Base-by-base conservation (phyloP, 2,113 vertebrate genomes). In the Chitala chitala region DNA sequence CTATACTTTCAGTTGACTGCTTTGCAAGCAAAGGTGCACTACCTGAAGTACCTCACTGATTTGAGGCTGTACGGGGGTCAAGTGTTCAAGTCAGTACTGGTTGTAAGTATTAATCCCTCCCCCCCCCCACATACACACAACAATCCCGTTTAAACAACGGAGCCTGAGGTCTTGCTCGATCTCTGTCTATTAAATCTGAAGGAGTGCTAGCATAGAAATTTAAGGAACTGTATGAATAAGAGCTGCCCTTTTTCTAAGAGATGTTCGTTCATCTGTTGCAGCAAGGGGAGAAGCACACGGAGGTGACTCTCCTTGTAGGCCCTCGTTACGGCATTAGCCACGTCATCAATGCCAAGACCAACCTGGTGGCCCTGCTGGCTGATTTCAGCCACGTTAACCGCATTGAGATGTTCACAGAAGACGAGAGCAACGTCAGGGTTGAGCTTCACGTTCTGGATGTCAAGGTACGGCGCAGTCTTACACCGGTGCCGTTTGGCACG, bases 371-470 rank as follows among this genome's bases (percentile, higher is more conserved):
- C 12, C 93, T 99, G 20, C 89, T 99, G 81, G 96, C 97, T 1
- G 97, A 99, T 84, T 99, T 99, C 86, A 99, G 97, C 84, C 96
- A 99, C 0, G 97, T 99, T 72, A 96, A 99, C 86, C 93, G 94
- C 77, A 98, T 99, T n/a, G 96, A 99, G 83, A 99, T 99, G 96
- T 98, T 94, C 78, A 92, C 95, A 4, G 96, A 99, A 78, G 96
- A 98, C 0, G 94, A 98, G 75, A 93, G 76, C 76, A 91, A 78
- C 79, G 93, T 98, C 72, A 84, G 95, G 82, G 95, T 99, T 80
- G 95, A 99, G 65, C 92, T 99, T 22, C 96, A 99, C 9, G 97
- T 99, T 77, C 87, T 99, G 78, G 96, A 99, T 56, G 96, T 99
- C 38, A 99, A 98, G 91, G 97, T 96, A 79, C 46, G 44, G 15